A percentile compares a stretch with the other conserved stretches of the same genome.
These are phyloP conservation scores for Parotocinclus haroldoi DNA, from an alignment of 2,797 vertebrate genomes.

Conservation along the genomic window DNA sequence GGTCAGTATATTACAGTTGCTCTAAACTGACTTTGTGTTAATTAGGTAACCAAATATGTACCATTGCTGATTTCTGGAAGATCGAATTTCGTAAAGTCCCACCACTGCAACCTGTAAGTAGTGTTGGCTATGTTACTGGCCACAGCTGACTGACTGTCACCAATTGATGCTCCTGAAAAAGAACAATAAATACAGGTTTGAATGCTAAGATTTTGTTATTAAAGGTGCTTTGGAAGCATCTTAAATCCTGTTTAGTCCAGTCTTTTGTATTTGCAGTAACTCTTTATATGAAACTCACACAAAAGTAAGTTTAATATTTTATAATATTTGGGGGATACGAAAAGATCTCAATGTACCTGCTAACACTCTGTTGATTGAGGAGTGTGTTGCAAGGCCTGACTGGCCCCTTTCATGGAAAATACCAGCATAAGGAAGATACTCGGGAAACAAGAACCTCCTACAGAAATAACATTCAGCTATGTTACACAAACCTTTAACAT, in stretches of 20 bases:
- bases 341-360: conserved; percentile 75
- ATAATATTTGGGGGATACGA: not conserved
- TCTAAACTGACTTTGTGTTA: no score
- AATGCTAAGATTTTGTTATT: no score
- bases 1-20: no score
- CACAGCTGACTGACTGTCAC: conserved; percentile 95
- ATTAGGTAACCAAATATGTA: no score
- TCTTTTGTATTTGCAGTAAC: no score
- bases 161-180: conserved; percentile 88
- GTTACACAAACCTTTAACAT: not conserved
- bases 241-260: no score
- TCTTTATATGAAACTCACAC: no score
- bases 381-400: conserved; percentile 94
- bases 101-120: conserved; percentile 97
- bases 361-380: conserved; percentile 94
- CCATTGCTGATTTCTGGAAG: conserved; percentile 99
- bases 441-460: conserved; percentile 93
- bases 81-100: conserved; percentile 98
- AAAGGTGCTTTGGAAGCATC: no score
- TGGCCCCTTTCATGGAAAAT: conserved; percentile 98
- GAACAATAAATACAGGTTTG: not conserved
- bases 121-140: conserved; percentile 99
- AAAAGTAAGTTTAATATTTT: not conserved
- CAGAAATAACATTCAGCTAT: conserved; percentile 24
- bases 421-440: conserved; percentile 96